Conservation (phyloP, 2,113 vertebrate species). For the Hippotragus niger region DNA sequence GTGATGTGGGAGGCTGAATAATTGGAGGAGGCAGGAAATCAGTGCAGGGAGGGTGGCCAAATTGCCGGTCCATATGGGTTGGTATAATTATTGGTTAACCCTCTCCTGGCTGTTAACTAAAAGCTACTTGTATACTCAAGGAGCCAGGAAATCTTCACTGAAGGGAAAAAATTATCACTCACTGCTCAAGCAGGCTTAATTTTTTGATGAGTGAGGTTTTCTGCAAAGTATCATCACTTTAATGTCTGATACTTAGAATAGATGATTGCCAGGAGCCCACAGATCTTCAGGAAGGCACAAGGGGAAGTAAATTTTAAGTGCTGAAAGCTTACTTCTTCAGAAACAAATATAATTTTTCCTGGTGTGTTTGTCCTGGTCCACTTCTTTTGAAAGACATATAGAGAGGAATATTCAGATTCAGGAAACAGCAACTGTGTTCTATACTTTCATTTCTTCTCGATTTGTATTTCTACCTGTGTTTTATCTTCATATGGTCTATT, state of each 20-base stretch:
- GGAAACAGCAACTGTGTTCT: background rate
- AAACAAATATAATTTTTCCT: slow-evolving; percentile 28
- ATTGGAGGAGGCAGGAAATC: slow-evolving; percentile 52
- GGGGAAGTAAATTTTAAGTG: background rate
- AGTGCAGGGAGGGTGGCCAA: slow-evolving; percentile 47
- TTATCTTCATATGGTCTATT: background rate
- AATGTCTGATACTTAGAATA: slow-evolving; percentile 15
- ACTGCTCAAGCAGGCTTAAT: background rate
- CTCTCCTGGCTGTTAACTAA: slow-evolving; percentile 44
- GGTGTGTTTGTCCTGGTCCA: background rate
- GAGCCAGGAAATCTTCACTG: background rate
- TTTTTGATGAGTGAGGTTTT: slow-evolving; percentile 26
- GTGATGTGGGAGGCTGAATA: slow-evolving; percentile 40
- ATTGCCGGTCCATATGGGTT: slow-evolving; percentile 18
- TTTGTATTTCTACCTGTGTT: background rate
- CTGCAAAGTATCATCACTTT: slow-evolving; percentile 23
- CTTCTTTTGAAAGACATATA: background rate
- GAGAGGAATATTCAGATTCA: background rate
- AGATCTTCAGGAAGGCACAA: background rate
- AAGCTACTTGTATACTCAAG: background rate
- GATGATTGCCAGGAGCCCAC: background rate
- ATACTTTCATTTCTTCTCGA: background rate
- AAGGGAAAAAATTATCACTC: background rate
- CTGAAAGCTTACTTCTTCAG: slow-evolving; percentile 11
- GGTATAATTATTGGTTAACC: slow-evolving; percentile 68